Evolutionary conservation across 1,140 invertebrate genomes (phyloP), one percentile per base, ranked within the genome.

Genomic region (Acromyrmex heyeri): DNA sequence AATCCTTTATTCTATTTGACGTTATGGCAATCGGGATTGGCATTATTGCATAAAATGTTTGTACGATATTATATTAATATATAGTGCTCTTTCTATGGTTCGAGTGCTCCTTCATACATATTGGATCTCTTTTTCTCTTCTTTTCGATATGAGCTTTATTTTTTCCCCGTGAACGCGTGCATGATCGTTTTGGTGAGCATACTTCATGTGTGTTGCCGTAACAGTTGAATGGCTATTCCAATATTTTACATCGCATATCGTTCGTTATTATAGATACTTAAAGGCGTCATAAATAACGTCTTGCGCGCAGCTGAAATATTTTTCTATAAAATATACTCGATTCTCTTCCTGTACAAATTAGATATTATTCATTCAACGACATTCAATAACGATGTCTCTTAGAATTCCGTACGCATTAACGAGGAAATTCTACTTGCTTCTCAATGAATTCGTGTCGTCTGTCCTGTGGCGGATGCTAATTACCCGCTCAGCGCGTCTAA

Each of bases 141-240:
- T 61, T 75, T 75, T 59, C 12, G 18, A 59, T 59, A 21, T 38
- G 55, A 59, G 30, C 34, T 75, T 75, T 44, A 75, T 75, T 75
- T 75, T 75, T 75, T 38, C 55, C 14, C 3, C 55, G 55, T 75
- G 55, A 75, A 75, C 10, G 34, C 34, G 30, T 59, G 4, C 48
- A 57, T 73, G 48, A 73, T 73, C 53, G 27, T 73, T 55, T 72
- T 72, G 69, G 24, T 30, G 69, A 59, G 70, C 18, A 14, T 24
- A 73, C 27, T 73, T 16, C 14, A 50, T 16, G 48, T 50, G 48
- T 50, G 48, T 73, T 55, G 53, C 18, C 27, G 50, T 73, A 73
- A 75, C 53, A 59, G 55, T 59, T 59, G 55, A 73, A 73, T 73
- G 65, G 65, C 65, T 73, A 75, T 75, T 73, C 53, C 70, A 73